These are phyloP conservation scores for Pollachius pollachius DNA, from an alignment of 2,113 vertebrate genomes.

Conservation along the genomic window DNA sequence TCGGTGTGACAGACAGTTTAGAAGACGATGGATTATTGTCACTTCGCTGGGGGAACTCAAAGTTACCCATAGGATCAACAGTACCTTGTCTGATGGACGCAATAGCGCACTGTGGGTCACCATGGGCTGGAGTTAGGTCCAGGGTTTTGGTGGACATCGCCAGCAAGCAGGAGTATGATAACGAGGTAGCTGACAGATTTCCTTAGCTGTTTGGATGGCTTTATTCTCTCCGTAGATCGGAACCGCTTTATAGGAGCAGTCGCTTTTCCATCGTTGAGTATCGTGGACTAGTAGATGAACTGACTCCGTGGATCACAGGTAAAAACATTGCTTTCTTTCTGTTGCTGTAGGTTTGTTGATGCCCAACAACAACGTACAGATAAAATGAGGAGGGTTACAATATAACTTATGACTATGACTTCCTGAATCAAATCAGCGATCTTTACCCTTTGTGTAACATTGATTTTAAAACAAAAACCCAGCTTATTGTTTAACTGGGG, in stretches of 20 bases:
- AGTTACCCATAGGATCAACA: neutral
- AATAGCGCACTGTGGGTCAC: neutral
- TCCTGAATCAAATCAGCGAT: neutral
- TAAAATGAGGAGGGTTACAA: neutral
- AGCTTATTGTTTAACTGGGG: too few relatives aligned
- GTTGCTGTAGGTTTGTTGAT: neutral
- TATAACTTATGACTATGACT: neutral
- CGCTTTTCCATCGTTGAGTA: neutral
- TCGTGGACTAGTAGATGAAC: neutral
- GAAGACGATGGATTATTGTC: conserved; percentile 2
- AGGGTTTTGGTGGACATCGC: conserved; percentile 6
- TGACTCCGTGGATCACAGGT: conserved; percentile 1
- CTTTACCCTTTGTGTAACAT: neutral
- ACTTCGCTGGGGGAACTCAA: neutral
- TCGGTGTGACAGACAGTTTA: neutral
- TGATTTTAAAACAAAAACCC: neutral
- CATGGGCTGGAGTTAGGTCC: neutral
- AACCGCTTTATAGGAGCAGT: conserved; percentile 1
- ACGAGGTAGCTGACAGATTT: neutral
- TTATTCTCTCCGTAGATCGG: neutral
- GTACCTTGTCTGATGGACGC: neutral
- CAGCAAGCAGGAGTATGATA: neutral
- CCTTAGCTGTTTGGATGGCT: neutral
- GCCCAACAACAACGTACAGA: neutral
- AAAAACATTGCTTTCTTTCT: neutral